These are phyloP conservation scores for Phalacrocorax carbo DNA, from an alignment of 2,113 vertebrate species.

Conservation along the genomic window DNA sequence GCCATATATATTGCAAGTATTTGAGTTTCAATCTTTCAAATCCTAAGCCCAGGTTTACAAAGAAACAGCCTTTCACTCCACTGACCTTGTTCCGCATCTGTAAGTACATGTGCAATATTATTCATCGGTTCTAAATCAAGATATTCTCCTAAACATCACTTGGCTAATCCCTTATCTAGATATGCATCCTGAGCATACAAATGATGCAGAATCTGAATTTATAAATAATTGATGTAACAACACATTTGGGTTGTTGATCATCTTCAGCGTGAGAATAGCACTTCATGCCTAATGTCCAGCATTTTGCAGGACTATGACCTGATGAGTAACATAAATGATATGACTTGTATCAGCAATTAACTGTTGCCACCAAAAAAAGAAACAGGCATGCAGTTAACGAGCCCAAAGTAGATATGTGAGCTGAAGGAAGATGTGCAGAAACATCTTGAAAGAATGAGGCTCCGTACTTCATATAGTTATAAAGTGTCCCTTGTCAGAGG, in stretches of 20 bases:
- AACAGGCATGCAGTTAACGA: background rate
- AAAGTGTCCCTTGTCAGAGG: background rate
- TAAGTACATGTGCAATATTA: background rate
- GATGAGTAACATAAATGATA: background rate
- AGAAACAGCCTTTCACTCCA: background rate
- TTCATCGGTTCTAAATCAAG: background rate
- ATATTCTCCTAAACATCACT: background rate
- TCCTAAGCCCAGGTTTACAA: background rate
- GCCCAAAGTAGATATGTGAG: background rate
- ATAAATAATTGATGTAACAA: background rate
- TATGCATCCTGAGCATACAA: background rate
- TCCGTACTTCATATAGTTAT: background rate
- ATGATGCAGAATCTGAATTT: background rate
- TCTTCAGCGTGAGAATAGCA: background rate
- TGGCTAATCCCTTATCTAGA: background rate
- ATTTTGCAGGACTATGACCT: background rate
- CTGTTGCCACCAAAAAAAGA: background rate
- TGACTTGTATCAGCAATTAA: background rate
- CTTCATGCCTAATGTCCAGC: background rate
- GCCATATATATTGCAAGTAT: background rate
- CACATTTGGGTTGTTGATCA: background rate
- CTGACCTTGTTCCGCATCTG: background rate
- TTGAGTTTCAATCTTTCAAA: background rate
- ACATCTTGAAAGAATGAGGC: background rate
- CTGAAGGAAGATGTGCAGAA: background rate